Evolutionary conservation across 2,888 invertebrate genomes (phyloP).

Genomic region (Melanargia galathea): DNA sequence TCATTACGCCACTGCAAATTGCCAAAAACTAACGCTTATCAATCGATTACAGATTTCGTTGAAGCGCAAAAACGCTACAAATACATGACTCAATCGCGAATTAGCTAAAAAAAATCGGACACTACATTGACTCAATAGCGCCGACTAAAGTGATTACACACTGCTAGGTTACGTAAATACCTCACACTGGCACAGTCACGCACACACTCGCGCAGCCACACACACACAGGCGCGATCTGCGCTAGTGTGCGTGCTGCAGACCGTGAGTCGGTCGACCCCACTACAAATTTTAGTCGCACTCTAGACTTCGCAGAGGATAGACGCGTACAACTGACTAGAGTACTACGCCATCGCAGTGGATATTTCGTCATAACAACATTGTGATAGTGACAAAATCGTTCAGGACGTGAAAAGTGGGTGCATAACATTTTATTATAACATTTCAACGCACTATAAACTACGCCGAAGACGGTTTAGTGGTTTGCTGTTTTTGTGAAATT

Average conservation of each 20-base stretch:
- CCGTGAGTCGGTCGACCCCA: slow-evolving; percentile 74
- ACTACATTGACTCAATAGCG: slow-evolving; percentile 74
- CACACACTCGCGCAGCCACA: slow-evolving; percentile 47
- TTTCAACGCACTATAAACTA: slow-evolving; percentile 65
- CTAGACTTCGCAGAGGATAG: slow-evolving; percentile 62
- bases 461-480: slow-evolving; percentile 57
- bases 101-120: slow-evolving; percentile 74
- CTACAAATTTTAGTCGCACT: slow-evolving; percentile 78
- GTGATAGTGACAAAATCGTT: slow-evolving; percentile 74
- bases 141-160: slow-evolving; percentile 69
- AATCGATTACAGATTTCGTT: slow-evolving; percentile 56
- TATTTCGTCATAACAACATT: slow-evolving; percentile 79
- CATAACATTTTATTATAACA: slow-evolving; percentile 55
- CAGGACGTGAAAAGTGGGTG: slow-evolving; percentile 78
- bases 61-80: slow-evolving; percentile 59
- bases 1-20: slow-evolving; percentile 54
- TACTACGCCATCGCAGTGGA: slow-evolving; percentile 66
- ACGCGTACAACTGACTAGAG: slow-evolving; percentile 63
- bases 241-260: slow-evolving; percentile 65
- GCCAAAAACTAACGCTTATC: slow-evolving; percentile 55
- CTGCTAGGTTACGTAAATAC: slow-evolving; percentile 73
- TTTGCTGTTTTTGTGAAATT: slow-evolving; percentile 65
- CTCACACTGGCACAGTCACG: slow-evolving; percentile 58
- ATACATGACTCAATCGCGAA: slow-evolving; percentile 77
- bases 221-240: slow-evolving; percentile 40